Evolutionary conservation across 2,888 invertebrate species (phyloP), one percentile per base, ranked within the genome.

Genomic region (Bombyx huttoni): DNA sequence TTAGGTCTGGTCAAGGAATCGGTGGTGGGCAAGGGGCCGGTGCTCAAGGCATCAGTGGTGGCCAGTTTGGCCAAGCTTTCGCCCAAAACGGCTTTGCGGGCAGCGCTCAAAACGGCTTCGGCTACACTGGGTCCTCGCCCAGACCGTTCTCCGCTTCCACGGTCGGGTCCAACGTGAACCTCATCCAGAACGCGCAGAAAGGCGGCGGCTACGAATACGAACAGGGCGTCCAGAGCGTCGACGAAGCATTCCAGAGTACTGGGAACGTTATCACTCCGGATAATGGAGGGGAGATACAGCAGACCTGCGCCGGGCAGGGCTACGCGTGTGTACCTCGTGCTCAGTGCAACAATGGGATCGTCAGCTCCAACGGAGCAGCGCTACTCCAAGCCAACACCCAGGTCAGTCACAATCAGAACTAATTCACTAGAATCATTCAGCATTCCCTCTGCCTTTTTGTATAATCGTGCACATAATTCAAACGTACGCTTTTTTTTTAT

Each of bases 341-440:
- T 0, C 83, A 90, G 59, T 93, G 93, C 68, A 71, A 84, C 56
- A 90, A 92, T 56, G 93, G 93, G 24, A 88, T 91, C 0, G 89
- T 90, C 53, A 89, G 82, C 67, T 80, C 75, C 6, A 86, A 89
- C 54, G 89, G 87, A 9, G 84, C 82, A 46, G 86, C 80, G 47
- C 64, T 89, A 0, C 70, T 87, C 45, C 89, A 90, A 62, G 84
- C 88, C 1, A 87, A 81, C 53, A 82, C 81, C 53, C 82, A 85
- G 89, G 92, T 92, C 67, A 90, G 91, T 82, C n/a, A 51, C 8
- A 40, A 7, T 8, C 40, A 24, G 24, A 24, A 5, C 24, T 5
- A 24, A 24, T 24, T 24, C 5, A n/a, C n/a, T 5, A 24, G 5
- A 24, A 24, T 24, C 24, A 24, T 24, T 24, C 5, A 2, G 24